Evolutionary conservation across 2,113 vertebrate genomes (phyloP).

Genomic region (Eurypyga helias): DNA sequence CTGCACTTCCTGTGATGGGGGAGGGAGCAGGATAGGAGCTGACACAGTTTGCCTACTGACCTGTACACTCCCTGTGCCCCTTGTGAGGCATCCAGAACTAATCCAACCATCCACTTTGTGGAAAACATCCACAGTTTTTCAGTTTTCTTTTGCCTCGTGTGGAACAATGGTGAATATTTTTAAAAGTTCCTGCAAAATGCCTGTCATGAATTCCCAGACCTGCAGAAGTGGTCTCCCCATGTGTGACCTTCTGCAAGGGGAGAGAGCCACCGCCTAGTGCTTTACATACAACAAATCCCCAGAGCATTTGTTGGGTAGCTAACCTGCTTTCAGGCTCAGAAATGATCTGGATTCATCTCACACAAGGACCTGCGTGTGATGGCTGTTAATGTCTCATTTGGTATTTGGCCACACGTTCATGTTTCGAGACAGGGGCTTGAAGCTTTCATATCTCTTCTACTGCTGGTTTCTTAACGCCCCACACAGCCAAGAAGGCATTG

Average conservation of each 20-base stretch:
- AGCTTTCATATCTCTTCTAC: neutral
- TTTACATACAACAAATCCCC: neutral
- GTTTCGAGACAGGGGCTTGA: neutral
- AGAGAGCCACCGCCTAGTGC: neutral
- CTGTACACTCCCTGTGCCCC: neutral
- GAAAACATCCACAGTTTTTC: neutral
- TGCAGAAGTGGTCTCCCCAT: neutral
- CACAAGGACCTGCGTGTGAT: neutral
- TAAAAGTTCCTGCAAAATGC: neutral
- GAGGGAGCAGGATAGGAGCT: neutral
- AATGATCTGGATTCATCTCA: neutral
- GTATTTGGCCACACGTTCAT: neutral
- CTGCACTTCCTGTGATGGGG: neutral
- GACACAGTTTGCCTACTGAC: neutral
- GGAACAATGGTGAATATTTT: neutral
- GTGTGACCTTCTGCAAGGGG: neutral
- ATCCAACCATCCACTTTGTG: neutral
- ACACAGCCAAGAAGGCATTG: neutral
- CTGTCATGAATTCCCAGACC: neutral
- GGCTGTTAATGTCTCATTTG: neutral
- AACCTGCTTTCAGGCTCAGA: neutral
- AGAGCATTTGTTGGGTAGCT: rapidly evolving
- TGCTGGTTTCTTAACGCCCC: neutral
- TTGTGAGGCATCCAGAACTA: neutral
- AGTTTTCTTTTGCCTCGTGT: neutral